phyloP scores from a whole-genome alignment of 2,113 vertebrate species.

The Gopherus flavomarginatus region DNA sequence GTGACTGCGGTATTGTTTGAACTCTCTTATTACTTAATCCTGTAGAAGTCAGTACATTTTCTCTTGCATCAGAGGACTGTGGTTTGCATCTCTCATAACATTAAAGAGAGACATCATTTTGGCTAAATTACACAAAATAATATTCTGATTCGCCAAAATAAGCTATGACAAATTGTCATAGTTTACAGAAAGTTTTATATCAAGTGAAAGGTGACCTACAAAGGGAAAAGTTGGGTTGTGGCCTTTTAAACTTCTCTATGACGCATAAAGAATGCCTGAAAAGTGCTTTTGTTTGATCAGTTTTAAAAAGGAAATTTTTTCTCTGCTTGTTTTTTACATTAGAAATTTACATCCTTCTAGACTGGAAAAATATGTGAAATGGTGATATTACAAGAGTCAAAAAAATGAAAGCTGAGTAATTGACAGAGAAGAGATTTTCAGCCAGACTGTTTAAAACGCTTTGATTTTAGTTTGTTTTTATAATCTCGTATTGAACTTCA shows the following conservation, averaged over 20 bases:
- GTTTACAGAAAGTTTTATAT: conserved; percentile 37
- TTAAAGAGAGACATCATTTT: conserved; percentile 57
- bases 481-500: neutral
- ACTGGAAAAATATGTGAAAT: neutral
- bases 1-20: conserved; percentile 21
- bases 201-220: conserved; percentile 44
- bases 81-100: conserved; percentile 53
- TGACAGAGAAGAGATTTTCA: neutral
- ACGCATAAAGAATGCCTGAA: neutral
- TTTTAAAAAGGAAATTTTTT: neutral
- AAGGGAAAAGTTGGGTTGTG: neutral
- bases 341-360: neutral
- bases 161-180: conserved; percentile 40
- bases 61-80: conserved; percentile 64
- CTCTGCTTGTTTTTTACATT: neutral
- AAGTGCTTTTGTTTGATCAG: neutral
- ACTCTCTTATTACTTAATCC: conserved; percentile 51
- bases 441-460: neutral
- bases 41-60: conserved; percentile 49
- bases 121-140: conserved; percentile 17
- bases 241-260: neutral
- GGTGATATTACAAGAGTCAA: neutral
- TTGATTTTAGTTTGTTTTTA: neutral
- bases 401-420: neutral
- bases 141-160: conserved; percentile 36